phyloP scores from a whole-genome alignment of 2,888 invertebrate species.

The Psylliodes chrysocephalus region DNA sequence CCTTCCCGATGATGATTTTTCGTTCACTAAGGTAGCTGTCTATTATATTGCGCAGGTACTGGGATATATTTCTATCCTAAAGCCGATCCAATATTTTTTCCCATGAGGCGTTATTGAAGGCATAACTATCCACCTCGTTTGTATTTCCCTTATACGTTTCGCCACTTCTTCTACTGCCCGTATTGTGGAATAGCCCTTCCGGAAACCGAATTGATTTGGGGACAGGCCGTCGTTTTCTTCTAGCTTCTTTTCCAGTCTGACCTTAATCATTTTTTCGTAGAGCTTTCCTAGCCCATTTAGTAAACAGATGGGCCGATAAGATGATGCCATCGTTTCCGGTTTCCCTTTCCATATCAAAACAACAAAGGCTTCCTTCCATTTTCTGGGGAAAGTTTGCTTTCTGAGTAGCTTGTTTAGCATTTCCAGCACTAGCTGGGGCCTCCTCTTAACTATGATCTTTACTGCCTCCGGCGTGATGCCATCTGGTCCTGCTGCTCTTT shows the following conservation, averaged over 20 bases:
- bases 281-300: background rate
- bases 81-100: background rate
- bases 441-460: background rate
- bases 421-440: background rate
- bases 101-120: background rate
- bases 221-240: background rate
- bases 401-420: background rate
- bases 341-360: background rate
- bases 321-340: background rate
- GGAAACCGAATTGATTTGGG: background rate
- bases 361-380: background rate
- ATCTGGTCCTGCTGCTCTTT: constrained; percentile 34
- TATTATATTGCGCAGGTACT: background rate
- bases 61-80: background rate
- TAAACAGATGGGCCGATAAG: background rate
- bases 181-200: background rate
- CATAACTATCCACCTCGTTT: background rate
- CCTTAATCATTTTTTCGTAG: background rate
- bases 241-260: background rate
- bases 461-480: constrained; percentile 21
- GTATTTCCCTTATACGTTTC: background rate
- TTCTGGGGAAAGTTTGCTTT: background rate
- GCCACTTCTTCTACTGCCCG: background rate
- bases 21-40: background rate
- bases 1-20: background rate